Evolutionary conservation across 2,888 invertebrate species (phyloP), one percentile per base, ranked within the genome.

Genomic region (Amblyjoppa proteus): DNA sequence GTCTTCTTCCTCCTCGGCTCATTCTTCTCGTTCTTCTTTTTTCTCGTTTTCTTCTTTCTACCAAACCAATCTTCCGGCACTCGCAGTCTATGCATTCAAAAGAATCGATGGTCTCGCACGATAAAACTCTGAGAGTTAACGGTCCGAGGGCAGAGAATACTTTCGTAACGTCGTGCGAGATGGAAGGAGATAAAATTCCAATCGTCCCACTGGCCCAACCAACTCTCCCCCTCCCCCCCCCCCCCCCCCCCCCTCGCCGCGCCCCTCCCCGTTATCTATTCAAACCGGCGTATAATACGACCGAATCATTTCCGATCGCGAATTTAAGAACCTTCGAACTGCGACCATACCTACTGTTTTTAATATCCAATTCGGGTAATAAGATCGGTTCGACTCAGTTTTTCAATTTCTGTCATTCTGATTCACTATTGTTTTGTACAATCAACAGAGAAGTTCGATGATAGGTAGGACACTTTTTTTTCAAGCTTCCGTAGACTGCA

Each of bases 51-150:
- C 76, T 64, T 51, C 34, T 20, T 34, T 28, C 51, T 25, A 49
- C 66, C 49, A 16, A 75, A 64, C 61, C 74, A 28, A 75, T 64
- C 9, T n/a, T 53, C 45, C 61, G 49, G 16, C 53, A 28, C n/a
- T 38, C 49, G 28, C 66, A 71, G 58, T 66, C 71, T 73, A 66
- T 83, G 71, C 68, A 76, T 85, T 76, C 71, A 6, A n/a, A 80
- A 83, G 76, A 83, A 80, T 85, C 85, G 80, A 85, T 85, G 58
- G 68, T 83, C 73, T 76, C 76, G 71, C 80, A 76, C 85, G 85
- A 83, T 85, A 80, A 85, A 83, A 82, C 75, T 79, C 79, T 13
- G 53, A 25, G 68, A 85, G 68, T 51, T 79, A 70, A 51, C 51
- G 16, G n/a, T 38, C 20, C 34, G 34, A 56, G 49, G 66, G 28